These are phyloP conservation scores for Lepidurus arcticus DNA, from an alignment of 1,140 invertebrate genomes.

Conservation along the genomic window DNA sequence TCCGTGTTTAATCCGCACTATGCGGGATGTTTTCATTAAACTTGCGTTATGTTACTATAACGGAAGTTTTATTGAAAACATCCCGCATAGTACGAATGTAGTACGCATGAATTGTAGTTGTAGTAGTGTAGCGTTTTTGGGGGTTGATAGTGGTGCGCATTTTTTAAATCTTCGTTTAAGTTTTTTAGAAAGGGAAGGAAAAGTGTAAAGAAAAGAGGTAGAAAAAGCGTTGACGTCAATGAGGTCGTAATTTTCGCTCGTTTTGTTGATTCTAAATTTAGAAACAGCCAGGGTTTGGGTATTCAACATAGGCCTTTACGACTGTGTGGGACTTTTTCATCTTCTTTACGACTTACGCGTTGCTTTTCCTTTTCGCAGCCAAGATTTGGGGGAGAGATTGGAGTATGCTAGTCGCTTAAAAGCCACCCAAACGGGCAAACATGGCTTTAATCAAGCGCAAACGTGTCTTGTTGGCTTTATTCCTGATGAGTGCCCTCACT, in stretches of 20 bases:
- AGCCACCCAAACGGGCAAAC: background rate
- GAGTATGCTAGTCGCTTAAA: background rate
- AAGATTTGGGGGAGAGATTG: background rate
- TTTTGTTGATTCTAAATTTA: slow-evolving; percentile 2
- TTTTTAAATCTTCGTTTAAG: background rate
- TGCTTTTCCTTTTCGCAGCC: too few species aligned
- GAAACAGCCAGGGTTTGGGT: background rate
- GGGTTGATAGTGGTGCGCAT: too few species aligned
- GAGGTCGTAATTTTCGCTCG: slow-evolving; percentile 7
- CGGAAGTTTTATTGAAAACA: too few species aligned
- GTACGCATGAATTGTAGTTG: too few species aligned
- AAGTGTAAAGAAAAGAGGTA: background rate
- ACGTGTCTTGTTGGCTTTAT: background rate
- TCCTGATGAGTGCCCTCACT: background rate
- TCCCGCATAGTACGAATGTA: too few species aligned
- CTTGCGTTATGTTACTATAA: too few species aligned
- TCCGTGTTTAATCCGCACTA: too few species aligned
- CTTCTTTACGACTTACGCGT: too few species aligned
- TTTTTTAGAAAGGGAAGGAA: background rate
- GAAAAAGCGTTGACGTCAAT: slow-evolving; percentile 13
- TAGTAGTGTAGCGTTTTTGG: too few species aligned
- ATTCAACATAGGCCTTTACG: slow-evolving; percentile 6
- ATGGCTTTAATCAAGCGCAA: background rate
- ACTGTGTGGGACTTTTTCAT: background rate
- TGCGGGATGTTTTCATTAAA: too few species aligned